Conservation (phyloP, 2,888 invertebrate genomes). For the Euplagia quadripunctaria region DNA sequence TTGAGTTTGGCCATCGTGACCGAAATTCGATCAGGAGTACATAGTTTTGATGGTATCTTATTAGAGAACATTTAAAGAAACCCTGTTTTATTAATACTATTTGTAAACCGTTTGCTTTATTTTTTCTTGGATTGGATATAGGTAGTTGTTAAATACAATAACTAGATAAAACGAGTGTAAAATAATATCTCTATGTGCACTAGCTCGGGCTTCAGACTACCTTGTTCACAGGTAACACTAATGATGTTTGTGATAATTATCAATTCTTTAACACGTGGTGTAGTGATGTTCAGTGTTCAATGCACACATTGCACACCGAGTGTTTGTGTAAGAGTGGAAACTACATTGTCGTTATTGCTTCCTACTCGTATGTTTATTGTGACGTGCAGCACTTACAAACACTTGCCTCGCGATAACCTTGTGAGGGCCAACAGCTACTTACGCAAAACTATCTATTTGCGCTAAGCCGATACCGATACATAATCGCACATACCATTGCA, state of each 20-base stretch:
- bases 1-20: background rate
- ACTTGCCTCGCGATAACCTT: constrained; percentile 5
- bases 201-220: too few species aligned
- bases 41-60: background rate
- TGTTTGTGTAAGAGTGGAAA: background rate
- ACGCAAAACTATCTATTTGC: background rate
- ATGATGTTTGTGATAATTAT: background rate
- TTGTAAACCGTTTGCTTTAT: background rate
- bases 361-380: background rate
- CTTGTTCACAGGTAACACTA: background rate
- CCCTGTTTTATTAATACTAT: background rate
- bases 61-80: too few species aligned
- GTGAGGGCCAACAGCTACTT: background rate
- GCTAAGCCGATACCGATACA: background rate
- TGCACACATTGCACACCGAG: background rate
- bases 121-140: background rate
- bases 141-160: background rate
- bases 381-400: constrained; percentile 5
- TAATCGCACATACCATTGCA: background rate
- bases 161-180: too few species aligned
- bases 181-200: background rate
- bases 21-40: background rate
- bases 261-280: background rate
- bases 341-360: background rate
- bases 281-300: background rate